Conservation (phyloP, 1,140 invertebrate genomes). For the Drosophila kepulauana region DNA sequence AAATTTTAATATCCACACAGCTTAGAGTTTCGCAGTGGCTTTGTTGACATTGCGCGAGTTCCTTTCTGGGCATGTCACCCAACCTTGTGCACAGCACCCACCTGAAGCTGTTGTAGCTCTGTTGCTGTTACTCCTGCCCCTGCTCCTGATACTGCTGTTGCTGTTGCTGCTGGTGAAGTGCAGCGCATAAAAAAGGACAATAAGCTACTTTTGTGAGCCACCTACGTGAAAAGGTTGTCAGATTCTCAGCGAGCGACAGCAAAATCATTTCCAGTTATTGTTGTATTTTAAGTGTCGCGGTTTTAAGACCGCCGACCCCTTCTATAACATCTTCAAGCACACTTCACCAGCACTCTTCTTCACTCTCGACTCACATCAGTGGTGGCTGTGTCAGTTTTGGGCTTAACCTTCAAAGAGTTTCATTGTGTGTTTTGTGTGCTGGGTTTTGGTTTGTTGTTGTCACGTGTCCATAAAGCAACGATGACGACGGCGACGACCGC, state of each 20-base stretch:
- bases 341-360: neutral
- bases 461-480: slow-evolving; percentile 75
- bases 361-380: neutral
- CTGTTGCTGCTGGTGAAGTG: slow-evolving; percentile 46
- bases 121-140: too few relatives aligned
- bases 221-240: slow-evolving; percentile 66
- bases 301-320: slow-evolving; percentile 42
- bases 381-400: slow-evolving; percentile 16
- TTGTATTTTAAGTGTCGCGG: slow-evolving; percentile 71
- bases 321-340: neutral
- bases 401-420: slow-evolving; percentile 69
- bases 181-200: slow-evolving; percentile 79
- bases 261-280: slow-evolving; percentile 75
- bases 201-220: slow-evolving; percentile 73
- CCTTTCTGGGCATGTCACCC: slow-evolving; percentile 1
- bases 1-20: slow-evolving; percentile 71
- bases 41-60: slow-evolving; percentile 69
- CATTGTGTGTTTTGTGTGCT: slow-evolving; percentile 61
- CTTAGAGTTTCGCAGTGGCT: slow-evolving; percentile 55
- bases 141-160: too few relatives aligned
- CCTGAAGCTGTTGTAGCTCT: slow-evolving; percentile 6
- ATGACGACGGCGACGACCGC: slow-evolving; percentile 38
- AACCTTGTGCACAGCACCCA: neutral
- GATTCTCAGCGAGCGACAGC: slow-evolving; percentile 14
- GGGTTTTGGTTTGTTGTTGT: slow-evolving; percentile 68